Conservation (phyloP, 1,140 invertebrate genomes). For the Babylonia areolata region DNA sequence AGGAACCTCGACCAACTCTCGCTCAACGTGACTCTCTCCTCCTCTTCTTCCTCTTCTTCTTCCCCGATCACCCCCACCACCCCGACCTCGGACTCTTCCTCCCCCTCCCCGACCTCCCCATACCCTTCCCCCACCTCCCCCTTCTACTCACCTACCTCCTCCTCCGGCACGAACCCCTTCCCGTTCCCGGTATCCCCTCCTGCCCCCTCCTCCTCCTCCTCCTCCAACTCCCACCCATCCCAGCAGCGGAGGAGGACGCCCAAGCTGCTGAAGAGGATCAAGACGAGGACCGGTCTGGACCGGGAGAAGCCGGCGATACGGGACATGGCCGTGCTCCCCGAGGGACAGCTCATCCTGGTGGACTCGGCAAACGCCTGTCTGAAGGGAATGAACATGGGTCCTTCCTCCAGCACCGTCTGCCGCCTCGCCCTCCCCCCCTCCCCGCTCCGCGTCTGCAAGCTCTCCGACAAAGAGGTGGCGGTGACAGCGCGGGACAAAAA, state of each 20-base stretch:
- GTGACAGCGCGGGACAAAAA: slow-evolving; percentile 9
- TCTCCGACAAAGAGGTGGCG: slow-evolving; percentile 16
- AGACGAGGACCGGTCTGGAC: slow-evolving; percentile 15
- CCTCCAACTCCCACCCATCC: background rate
- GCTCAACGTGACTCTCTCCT: slow-evolving; percentile 5
- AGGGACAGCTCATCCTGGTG: slow-evolving; percentile 17
- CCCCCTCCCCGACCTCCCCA: background rate
- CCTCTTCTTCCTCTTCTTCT: too few species aligned
- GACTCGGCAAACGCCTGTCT: slow-evolving; percentile 7
- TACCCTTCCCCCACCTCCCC: background rate
- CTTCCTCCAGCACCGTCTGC: slow-evolving; percentile 13
- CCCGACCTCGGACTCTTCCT: background rate
- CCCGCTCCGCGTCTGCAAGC: slow-evolving; percentile 20
- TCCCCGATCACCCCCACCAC: slow-evolving; percentile 23
- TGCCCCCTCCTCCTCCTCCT: background rate
- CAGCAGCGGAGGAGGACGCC: background rate
- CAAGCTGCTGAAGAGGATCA: slow-evolving; percentile 27
- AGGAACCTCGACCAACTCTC: background rate
- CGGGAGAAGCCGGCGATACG: slow-evolving; percentile 23
- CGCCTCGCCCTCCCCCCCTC: background rate
- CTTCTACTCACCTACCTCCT: background rate
- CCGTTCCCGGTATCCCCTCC: background rate
- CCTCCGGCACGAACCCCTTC: background rate
- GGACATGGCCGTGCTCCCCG: slow-evolving; percentile 27
- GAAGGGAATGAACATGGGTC: slow-evolving; percentile 30